phyloP scores from a whole-genome alignment of 2,113 vertebrate genomes.

The Egretta garzetta region DNA sequence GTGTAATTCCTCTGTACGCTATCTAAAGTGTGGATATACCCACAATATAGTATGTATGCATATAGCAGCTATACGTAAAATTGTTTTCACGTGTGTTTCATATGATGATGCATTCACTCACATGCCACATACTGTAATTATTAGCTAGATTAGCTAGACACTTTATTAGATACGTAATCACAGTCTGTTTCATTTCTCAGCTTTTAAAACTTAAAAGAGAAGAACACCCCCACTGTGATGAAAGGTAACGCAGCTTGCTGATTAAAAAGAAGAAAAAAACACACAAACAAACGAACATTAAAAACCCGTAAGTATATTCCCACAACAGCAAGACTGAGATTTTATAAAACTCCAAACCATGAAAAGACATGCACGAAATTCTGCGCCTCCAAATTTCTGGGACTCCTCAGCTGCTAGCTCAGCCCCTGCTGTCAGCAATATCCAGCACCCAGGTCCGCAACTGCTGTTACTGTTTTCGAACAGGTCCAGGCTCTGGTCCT shows the following conservation, averaged over 20 bases:
- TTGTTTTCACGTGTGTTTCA: neutral
- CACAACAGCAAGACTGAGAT: neutral
- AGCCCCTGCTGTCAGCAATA: neutral
- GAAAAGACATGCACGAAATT: neutral
- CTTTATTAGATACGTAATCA: neutral
- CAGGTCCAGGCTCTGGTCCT: neutral
- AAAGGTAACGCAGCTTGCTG: slow-evolving; percentile 6
- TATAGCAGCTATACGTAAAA: neutral
- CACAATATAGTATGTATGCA: neutral
- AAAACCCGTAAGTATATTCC: neutral
- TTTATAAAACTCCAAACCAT: neutral
- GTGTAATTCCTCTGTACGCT: fast-evolving
- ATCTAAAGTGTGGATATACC: neutral
- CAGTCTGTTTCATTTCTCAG: neutral
- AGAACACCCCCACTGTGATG: neutral
- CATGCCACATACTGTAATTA: neutral
- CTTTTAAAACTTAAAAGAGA: neutral
- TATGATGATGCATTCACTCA: neutral
- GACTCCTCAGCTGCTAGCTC: neutral
- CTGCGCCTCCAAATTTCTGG: neutral
- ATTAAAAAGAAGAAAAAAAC: neutral
- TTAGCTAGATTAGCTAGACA: neutral
- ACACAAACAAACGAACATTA: neutral
- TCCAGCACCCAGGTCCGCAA: neutral
- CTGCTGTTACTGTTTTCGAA: neutral